A percentile compares a stretch with the other conserved stretches of the same genome.
Evolutionary conservation across 1,140 invertebrate genomes (phyloP).

Genomic region (Drosophila athabasca): DNA sequence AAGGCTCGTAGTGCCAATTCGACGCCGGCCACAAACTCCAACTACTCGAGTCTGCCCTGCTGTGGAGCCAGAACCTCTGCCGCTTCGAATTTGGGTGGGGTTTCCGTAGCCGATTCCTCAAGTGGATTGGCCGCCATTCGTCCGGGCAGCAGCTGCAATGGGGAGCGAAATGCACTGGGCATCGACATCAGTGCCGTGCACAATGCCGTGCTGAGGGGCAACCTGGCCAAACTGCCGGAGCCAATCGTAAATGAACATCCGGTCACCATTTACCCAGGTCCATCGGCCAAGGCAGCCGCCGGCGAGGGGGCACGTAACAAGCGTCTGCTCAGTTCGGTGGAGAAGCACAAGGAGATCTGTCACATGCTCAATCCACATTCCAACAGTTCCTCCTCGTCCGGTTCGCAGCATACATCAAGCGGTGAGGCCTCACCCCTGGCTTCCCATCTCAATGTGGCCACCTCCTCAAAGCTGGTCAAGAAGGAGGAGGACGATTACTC

Average conservation of each 20-base stretch:
- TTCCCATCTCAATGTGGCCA: slow-evolving; percentile 56
- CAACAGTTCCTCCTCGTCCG: slow-evolving; percentile 60
- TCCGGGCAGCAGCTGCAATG: slow-evolving; percentile 71
- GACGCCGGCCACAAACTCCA: slow-evolving; percentile 67
- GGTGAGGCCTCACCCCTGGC: slow-evolving; percentile 65
- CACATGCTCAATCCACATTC: slow-evolving; percentile 84
- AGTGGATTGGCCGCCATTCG: slow-evolving; percentile 38
- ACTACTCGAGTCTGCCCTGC: slow-evolving; percentile 83
- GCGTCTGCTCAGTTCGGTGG: slow-evolving; percentile 88
- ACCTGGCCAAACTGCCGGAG: slow-evolving; percentile 78
- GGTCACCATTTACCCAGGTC: slow-evolving; percentile 86
- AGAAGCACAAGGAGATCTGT: slow-evolving; percentile 90
- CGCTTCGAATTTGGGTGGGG: slow-evolving; percentile 46
- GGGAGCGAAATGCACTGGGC: slow-evolving; percentile 74
- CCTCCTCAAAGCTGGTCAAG: slow-evolving; percentile 17
- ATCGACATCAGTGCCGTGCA: slow-evolving; percentile 83
- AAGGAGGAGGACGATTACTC: slow-evolving; percentile 86
- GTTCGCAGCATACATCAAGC: slow-evolving; percentile 60
- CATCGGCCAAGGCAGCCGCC: slow-evolving; percentile 34
- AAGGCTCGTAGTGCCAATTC: slow-evolving; percentile 72
- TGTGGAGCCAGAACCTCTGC: slow-evolving; percentile 61
- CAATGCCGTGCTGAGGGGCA: slow-evolving; percentile 79
- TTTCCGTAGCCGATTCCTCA: slow-evolving; percentile 33
- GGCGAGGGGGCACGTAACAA: slow-evolving; percentile 67
- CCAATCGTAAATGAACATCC: slow-evolving; percentile 86